Conservation (phyloP, 1,140 invertebrate genomes). For the Caenorhabditis briggsae region DNA sequence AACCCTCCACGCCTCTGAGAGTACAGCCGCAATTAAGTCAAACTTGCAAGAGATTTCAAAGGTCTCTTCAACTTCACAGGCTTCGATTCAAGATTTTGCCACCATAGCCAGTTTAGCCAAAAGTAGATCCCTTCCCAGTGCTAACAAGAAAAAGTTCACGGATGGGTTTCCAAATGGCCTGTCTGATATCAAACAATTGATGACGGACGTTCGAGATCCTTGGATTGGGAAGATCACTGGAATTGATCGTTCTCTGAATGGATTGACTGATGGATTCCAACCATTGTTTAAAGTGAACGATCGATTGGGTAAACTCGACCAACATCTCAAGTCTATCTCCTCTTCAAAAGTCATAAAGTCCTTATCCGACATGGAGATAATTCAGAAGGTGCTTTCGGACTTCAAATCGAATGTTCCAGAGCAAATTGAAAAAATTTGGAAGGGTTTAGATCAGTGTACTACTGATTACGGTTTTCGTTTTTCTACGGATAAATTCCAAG, state of each 20-base stretch:
- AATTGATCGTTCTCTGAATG: neutral
- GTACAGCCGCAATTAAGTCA: neutral
- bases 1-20: neutral
- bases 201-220: neutral
- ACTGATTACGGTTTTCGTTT: too few relatives aligned
- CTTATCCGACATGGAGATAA: neutral
- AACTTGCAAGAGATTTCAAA: neutral
- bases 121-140: neutral
- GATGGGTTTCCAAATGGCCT: neutral
- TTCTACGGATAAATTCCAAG: too few relatives aligned
- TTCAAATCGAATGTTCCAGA: neutral
- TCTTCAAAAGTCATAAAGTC: neutral
- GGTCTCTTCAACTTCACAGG: accelerated
- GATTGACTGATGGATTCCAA: neutral
- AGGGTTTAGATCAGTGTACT: too few relatives aligned
- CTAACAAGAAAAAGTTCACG: neutral
- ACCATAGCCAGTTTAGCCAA: neutral
- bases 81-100: neutral
- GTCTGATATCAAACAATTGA: neutral
- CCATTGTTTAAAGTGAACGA: neutral
- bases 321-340: neutral
- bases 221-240: neutral
- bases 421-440: too few relatives aligned
- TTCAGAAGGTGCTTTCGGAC: neutral
- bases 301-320: neutral